These are phyloP conservation scores for Notodonta ziczac DNA, from an alignment of 2,888 invertebrate genomes.

Conservation along the genomic window DNA sequence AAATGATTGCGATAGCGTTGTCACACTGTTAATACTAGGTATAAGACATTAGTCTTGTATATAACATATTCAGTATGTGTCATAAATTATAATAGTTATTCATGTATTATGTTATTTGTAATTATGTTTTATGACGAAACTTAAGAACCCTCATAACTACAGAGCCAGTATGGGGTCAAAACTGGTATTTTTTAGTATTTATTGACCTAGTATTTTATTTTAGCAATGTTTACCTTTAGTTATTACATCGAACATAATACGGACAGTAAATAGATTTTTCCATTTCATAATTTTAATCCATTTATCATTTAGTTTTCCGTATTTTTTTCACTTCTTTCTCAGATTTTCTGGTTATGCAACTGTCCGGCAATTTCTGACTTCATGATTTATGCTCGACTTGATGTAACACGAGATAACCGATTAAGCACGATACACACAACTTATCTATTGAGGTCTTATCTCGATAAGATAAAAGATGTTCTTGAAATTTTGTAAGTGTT, in stretches of 20 bases:
- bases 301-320: too few species aligned
- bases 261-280: too few species aligned
- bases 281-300: too few species aligned
- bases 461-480: conserved; percentile 49
- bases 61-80: too few species aligned
- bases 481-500: conserved; percentile 42
- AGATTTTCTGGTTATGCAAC: background rate
- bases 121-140: too few species aligned
- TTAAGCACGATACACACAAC: conserved; percentile 51
- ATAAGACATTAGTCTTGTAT: background rate
- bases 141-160: too few species aligned
- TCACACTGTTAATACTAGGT: background rate
- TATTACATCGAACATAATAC: too few species aligned
- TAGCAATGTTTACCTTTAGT: too few species aligned
- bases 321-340: background rate
- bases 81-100: background rate
- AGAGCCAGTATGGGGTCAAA: too few species aligned
- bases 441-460: conserved; percentile 54
- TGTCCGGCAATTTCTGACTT: conserved; percentile 4
- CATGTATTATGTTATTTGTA: background rate
- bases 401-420: conserved; percentile 45
- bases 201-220: too few species aligned
- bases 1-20: background rate
- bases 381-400: conserved; percentile 36
- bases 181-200: too few species aligned